Percentiles rank a stretch among this genome's conserved stretches.
Conservation (phyloP, 2,797 vertebrate species). For the Yasuhikotakia modesta region DNA sequence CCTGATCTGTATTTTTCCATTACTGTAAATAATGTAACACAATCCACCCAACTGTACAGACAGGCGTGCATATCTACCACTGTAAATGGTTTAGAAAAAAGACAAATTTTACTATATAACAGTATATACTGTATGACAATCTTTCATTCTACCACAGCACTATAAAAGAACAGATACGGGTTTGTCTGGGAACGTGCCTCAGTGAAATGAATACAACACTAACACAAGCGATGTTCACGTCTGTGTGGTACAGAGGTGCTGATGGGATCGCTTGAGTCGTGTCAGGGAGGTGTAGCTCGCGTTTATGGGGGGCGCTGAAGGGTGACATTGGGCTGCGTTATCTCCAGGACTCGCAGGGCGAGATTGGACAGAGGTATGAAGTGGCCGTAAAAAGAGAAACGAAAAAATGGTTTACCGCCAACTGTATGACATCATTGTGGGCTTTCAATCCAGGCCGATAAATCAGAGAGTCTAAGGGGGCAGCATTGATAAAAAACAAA, state of each 20-base stretch:
- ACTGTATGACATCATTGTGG: slow-evolving; percentile 41
- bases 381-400: slow-evolving; percentile 12
- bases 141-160: not conserved
- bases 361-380: slow-evolving; percentile 46
- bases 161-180: not conserved
- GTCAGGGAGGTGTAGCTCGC: slow-evolving; percentile 13
- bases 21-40: slow-evolving; percentile 1
- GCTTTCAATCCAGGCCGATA: slow-evolving; percentile 19
- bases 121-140: not conserved
- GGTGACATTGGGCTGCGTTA: slow-evolving; percentile 41
- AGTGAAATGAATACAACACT: slow-evolving; percentile 24
- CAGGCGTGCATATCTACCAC: not conserved
- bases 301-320: slow-evolving; percentile 36
- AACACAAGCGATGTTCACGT: slow-evolving; percentile 4
- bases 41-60: too few relatives aligned
- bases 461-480: not conserved
- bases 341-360: slow-evolving; percentile 27
- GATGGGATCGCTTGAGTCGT: slow-evolving; percentile 30
- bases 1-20: not conserved
- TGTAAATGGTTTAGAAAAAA: not conserved
- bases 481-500: not conserved
- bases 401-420: slow-evolving; percentile 31
- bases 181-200: slow-evolving; percentile 13
- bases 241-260: slow-evolving; percentile 17
- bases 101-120: not conserved